A percentile compares a stretch with the other conserved stretches of the same genome.
phyloP scores from a whole-genome alignment of 2,888 invertebrate genomes.

The Sminthurinus aureus region DNA sequence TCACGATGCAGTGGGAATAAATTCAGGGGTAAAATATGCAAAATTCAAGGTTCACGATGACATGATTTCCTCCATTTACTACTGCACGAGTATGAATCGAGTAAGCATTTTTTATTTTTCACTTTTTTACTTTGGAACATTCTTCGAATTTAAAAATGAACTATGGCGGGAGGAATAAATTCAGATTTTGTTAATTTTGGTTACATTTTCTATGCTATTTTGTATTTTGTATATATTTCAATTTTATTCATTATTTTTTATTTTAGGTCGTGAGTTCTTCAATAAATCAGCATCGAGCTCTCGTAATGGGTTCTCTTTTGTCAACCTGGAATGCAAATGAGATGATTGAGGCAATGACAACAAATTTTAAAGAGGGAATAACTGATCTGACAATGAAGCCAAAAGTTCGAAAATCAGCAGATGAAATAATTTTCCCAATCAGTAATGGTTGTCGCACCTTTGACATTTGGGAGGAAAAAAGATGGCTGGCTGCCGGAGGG shows the following conservation, averaged over 20 bases:
- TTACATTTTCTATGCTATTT: no score
- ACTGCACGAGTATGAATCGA: slow-evolving; percentile 38
- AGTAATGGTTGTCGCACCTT: slow-evolving; percentile 44
- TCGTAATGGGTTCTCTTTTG: slow-evolving; percentile 34
- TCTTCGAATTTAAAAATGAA: no score
- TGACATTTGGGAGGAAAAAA: slow-evolving; percentile 47
- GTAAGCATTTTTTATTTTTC: slow-evolving; percentile 26
- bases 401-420: slow-evolving; percentile 24
- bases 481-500: slow-evolving; percentile 43
- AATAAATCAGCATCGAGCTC: slow-evolving; percentile 24
- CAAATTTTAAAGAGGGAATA: slow-evolving; percentile 34
- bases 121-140: no score
- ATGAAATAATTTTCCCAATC: slow-evolving; percentile 42
- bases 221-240: no score
- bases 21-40: slow-evolving; percentile 34
- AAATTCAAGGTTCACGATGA: slow-evolving; percentile 47
- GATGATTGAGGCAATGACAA: slow-evolving; percentile 39
- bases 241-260: slow-evolving; percentile 1
- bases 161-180: no score
- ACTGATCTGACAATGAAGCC: slow-evolving; percentile 40
- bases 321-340: slow-evolving; percentile 41
- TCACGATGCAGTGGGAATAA: slow-evolving; percentile 39
- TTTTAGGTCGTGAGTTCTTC: slow-evolving; percentile 40
- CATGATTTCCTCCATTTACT: slow-evolving; percentile 42
- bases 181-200: no score